These are phyloP conservation scores for Cephus sareptanus DNA, from an alignment of 2,888 invertebrate species.

Conservation along the genomic window DNA sequence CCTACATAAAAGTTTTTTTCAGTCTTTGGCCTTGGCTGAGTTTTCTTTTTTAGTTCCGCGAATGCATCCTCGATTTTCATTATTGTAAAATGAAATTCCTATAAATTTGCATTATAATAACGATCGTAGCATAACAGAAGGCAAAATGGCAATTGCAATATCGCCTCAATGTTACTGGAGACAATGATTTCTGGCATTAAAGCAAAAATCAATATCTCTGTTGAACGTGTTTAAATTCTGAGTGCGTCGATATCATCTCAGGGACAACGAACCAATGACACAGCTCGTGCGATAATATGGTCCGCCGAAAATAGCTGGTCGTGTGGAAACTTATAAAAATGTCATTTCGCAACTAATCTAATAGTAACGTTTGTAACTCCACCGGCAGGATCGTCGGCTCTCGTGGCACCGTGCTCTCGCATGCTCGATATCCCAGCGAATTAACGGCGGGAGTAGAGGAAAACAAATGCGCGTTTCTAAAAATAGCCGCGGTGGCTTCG, in stretches of 20 bases:
- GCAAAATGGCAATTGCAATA: neutral
- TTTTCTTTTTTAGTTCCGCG: neutral
- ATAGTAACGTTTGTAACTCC: neutral
- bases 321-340: neutral
- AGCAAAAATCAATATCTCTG: neutral
- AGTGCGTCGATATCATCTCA: neutral
- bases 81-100: neutral
- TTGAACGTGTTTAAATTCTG: neutral
- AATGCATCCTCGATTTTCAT: neutral
- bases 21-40: neutral
- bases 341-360: slow-evolving; percentile 1
- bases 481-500: neutral
- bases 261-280: neutral
- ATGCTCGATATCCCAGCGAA: neutral
- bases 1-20: neutral
- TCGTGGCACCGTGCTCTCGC: neutral
- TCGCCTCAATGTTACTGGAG: neutral
- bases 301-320: neutral
- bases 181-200: neutral
- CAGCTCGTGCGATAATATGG: neutral
- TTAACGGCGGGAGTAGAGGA: slow-evolving; percentile 10
- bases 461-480: slow-evolving; percentile 17
- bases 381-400: neutral
- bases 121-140: neutral
- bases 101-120: neutral